These are phyloP conservation scores for Flexamia atlantica DNA, from an alignment of 2,888 invertebrate species.

Conservation along the genomic window DNA sequence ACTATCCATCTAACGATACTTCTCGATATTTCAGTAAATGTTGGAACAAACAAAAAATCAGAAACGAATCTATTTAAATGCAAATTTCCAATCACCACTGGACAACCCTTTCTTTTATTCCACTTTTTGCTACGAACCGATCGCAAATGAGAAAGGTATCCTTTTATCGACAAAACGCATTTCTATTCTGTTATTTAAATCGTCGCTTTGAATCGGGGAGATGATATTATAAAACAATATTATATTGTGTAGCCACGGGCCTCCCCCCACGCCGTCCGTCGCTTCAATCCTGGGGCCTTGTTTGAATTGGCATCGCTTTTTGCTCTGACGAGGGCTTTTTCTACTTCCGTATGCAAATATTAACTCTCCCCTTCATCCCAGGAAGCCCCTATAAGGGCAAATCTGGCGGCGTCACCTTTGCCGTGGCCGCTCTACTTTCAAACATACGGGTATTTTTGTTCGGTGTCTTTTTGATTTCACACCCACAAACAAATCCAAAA, in stretches of 20 bases:
- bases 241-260: not conserved
- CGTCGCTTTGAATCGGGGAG: not conserved
- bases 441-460: conserved; percentile 37
- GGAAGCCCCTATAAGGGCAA: conserved; percentile 46
- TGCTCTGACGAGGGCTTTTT: conserved; percentile 58
- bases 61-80: conserved; percentile 36
- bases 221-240: conserved; percentile 53
- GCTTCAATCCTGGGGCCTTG: not conserved
- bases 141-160: conserved; percentile 20
- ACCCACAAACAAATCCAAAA: too few species aligned
- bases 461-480: conserved; percentile 17
- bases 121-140: conserved; percentile 25
- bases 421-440: conserved; percentile 29
- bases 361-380: conserved; percentile 26
- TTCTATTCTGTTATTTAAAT: not conserved
- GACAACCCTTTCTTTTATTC: conserved; percentile 7
- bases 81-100: conserved; percentile 40
- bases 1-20: too few species aligned
- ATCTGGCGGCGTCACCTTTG: conserved; percentile 38
- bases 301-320: conserved; percentile 57
- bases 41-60: not conserved
- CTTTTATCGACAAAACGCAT: conserved; percentile 15
- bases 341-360: conserved; percentile 66
- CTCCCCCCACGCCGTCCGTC: not conserved
- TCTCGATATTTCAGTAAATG: not conserved